Evolutionary conservation across 2,888 invertebrate species (phyloP), one percentile per base, ranked within the genome.

Genomic region (Hyalella azteca): DNA sequence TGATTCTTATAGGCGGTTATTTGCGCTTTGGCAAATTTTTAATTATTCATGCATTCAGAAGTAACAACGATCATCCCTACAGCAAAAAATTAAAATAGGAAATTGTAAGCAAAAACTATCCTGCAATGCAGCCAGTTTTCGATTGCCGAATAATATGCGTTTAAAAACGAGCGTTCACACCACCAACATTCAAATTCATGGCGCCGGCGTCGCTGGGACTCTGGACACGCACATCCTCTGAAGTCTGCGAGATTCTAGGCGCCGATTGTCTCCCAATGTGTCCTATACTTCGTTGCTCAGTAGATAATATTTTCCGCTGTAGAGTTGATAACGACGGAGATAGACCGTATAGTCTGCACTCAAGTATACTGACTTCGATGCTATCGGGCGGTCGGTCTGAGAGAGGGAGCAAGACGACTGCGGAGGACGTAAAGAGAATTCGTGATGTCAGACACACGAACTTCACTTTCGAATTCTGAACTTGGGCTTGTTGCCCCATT

Each of bases 261-360:
- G 66, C 36, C 36, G 66, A 66, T 66, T 66, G 32, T 66, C 66
- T n/a, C 66, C 36, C 36, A 36, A 66, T 66, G 66, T n/a, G 66
- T 36, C 66, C 66, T 66, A 66, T 66, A 66, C 36, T 66, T 66
- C 66, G 32, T 66, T 36, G 32, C 66, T 66, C 15, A 36, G 66
- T 66, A 66, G 66, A 66, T 66, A 66, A 66, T 66, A 66, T 66
- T 66, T 66, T 66, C 66, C 66, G n/a, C 29, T 29, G 36, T 29
- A 36, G 13, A 66, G 66, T 66, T 66, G 66, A 66, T 66, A 66
- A 66, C 66, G 36, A 29, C 66, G 2, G 29, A 66, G 66, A 66
- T 66, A 66, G 66, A 66, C 66, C 66, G 32, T 19, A 36, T 66
- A 66, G 66, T 36, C n/a, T n/a, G 66, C 66, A 19, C 66, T 3